Evolutionary conservation across 1,140 invertebrate species (phyloP).

Genomic region (Capitella teleta): DNA sequence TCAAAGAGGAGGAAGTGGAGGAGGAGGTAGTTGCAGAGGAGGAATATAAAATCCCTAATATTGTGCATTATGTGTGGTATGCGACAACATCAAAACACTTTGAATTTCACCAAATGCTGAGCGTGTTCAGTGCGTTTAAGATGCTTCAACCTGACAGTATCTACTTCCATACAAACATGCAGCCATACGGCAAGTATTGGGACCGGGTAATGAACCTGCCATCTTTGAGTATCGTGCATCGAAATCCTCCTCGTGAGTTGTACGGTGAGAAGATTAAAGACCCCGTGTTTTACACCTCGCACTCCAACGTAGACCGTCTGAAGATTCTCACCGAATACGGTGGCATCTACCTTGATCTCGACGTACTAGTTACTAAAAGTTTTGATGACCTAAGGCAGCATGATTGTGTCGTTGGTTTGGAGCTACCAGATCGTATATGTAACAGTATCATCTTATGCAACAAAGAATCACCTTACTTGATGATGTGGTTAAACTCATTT

Average conservation of each 20-base stretch:
- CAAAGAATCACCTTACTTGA: slow-evolving; percentile 8
- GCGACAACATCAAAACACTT: neutral
- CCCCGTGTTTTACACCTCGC: slow-evolving; percentile 13
- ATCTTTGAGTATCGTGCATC: slow-evolving; percentile 5
- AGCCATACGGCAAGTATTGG: slow-evolving; percentile 10
- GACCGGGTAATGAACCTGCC: slow-evolving; percentile 4
- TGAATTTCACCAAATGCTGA: slow-evolving; percentile 12
- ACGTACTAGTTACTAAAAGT: slow-evolving; percentile 13
- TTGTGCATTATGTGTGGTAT: slow-evolving; percentile 15
- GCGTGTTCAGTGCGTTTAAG: slow-evolving; percentile 11
- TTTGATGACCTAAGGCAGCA: slow-evolving; percentile 34
- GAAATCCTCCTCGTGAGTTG: slow-evolving; percentile 9
- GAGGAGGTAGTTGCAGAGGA: too few species aligned
- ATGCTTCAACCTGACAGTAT: slow-evolving; percentile 10
- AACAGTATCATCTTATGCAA: slow-evolving; percentile 13
- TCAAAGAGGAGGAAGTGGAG: too few species aligned
- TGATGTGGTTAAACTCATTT: slow-evolving; percentile 13
- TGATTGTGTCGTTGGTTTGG: slow-evolving; percentile 33
- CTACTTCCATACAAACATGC: slow-evolving; percentile 12
- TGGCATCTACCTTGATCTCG: slow-evolving; percentile 15
- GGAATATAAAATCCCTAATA: slow-evolving; percentile 12
- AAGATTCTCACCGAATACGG: slow-evolving; percentile 13
- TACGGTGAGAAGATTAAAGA: slow-evolving; percentile 9
- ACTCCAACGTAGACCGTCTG: slow-evolving; percentile 14
- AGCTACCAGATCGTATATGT: slow-evolving; percentile 8